Evolutionary conservation across 2,113 vertebrate species (phyloP), one percentile per base, ranked within the genome.

Genomic region (Pituophis catenifer): DNA sequence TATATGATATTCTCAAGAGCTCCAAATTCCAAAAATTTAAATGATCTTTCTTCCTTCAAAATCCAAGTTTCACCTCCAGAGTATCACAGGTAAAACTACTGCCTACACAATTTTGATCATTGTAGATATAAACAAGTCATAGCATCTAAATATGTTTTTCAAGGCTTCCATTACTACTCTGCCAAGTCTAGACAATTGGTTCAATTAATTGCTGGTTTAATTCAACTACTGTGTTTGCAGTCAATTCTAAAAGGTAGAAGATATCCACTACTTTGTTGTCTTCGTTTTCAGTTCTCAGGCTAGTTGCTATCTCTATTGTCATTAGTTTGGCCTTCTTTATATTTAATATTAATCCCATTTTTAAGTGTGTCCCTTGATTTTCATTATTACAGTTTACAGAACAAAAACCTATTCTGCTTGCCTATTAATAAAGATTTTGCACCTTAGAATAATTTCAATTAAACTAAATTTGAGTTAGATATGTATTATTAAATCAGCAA

Each of bases 401-500:
- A 38, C 70, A 81, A 94, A 91, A 2, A 89, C 88, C 10, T 92
- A 0, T n/a, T 93, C 89, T 53, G 92, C 92, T 38, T 88, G 86
- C n/a, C 10, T 88, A 13, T 38, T 59, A 38, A 12, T 38, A 86
- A 5, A 52, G 93, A 85, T 65, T 90, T 89, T 86, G 58, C 89
- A 85, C 38, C 12, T 53, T 48, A 94, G n/a, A 81, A 38, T 81
- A 81, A 94, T 90, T 93, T 48, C 44, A 94, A 93, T 96, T 92
- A 86, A 94, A 96, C 95, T 93, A 92, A 95, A 95, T 19, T 59
- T 59, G 58, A 59, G 3, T 59, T 59, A 59, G 3, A 62, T 62
- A 91, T 33, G 94, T 95, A 86, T 62, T 59, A 92, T 8, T 38
- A 94, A 2, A 93, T 94, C 95, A 96, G 92, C 29, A 23, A 55